phyloP scores from a whole-genome alignment of 2,797 vertebrate species.

The Margarornis squamiger region DNA sequence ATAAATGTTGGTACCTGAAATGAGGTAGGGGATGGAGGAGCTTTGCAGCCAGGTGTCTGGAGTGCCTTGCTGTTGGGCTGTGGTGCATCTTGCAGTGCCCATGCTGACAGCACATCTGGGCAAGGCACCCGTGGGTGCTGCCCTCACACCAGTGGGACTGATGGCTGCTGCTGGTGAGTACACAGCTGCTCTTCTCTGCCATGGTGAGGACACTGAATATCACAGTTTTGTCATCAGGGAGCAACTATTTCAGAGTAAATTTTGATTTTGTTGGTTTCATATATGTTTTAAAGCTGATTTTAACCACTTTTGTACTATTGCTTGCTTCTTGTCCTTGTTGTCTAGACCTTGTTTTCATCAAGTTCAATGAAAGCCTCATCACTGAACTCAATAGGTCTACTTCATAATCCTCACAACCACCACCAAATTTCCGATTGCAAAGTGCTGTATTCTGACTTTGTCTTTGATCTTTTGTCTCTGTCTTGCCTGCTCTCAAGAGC shows the following conservation, averaged over 20 bases:
- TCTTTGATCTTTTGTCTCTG: neutral
- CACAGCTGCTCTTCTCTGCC: neutral
- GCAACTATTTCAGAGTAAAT: neutral
- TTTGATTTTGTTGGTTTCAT: neutral
- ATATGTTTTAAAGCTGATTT: neutral
- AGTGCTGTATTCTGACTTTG: neutral
- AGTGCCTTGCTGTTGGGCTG: neutral
- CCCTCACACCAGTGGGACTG: fast-evolving
- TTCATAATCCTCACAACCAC: neutral
- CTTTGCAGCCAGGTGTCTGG: neutral
- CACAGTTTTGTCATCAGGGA: neutral
- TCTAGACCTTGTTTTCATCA: neutral
- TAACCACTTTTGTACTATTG: neutral
- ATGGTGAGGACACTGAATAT: fast-evolving
- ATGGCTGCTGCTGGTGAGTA: neutral
- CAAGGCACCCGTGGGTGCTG: fast-evolving
- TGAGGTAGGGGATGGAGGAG: neutral
- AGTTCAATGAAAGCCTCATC: neutral
- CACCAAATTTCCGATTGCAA: neutral
- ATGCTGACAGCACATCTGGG: fast-evolving
- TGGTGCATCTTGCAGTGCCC: neutral
- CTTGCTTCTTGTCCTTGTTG: neutral
- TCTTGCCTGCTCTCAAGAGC: neutral
- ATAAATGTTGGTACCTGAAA: neutral
- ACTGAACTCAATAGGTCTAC: neutral